Base-by-base conservation (phyloP, 2,888 invertebrate species). In the Drosophila conformis region DNA sequence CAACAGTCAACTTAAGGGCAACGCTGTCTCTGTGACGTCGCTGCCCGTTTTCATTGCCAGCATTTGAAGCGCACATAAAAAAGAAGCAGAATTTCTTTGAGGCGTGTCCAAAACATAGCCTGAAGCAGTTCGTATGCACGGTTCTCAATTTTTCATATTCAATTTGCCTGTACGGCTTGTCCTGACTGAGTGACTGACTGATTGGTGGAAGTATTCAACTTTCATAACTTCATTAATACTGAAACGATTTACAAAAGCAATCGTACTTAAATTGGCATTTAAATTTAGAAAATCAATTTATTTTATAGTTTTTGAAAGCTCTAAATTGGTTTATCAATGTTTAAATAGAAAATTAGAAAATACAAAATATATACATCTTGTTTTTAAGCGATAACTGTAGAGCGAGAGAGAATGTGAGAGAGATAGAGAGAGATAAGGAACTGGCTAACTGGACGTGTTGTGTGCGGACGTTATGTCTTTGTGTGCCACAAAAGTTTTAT, bases 51-150 rank as follows among this genome's bases (percentile, higher is more conserved):
- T 84, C 78, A 84, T 86, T 78, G 70, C 64, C 49, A 71, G 70
- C 76, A 67, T 79, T 73, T 76, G 82, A 87, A 87, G 76, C 76
- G 87, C 83, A 83, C 87, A 87, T 86, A 89, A 85, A 83, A 78
- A 72, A 68, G 33, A 58, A 56, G 52, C 66, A 53, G 65, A 49
- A 68, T 68, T 62, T 51, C 68, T 35, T 68, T 69, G 13, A 68
- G 54, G 67, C 69, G 68, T 69, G 58, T 58, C 25, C 33, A 31
- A 25, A 53, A 38, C 7, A 5, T 40, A 2, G n/a, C 13, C 13
- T 29, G 46, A 15, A 46, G 46, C 46, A 46, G 21, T 10, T 46
- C 15, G 15, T 25, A 21, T 1, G 7, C 13, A 46, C 15, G 46
- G 21, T 18, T 46, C 1, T 46, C 21, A 15, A 15, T 21, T 35